Conservation (phyloP, 2,797 vertebrate genomes). For the Bradypus variegatus region DNA sequence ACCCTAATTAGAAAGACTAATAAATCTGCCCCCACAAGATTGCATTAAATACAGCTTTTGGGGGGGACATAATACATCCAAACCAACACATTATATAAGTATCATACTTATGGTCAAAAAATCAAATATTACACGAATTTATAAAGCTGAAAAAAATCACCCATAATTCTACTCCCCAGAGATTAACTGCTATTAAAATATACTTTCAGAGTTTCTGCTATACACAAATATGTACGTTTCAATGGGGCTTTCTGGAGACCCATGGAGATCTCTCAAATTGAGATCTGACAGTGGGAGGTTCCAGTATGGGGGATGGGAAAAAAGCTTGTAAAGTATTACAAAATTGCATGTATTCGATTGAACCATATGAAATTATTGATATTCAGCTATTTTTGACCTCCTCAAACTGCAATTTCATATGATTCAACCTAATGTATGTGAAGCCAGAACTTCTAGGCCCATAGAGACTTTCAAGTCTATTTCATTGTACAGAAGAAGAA, state of each 20-base stretch:
- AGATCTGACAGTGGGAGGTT: not conserved
- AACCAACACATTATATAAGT: not conserved
- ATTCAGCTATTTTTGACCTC: not conserved
- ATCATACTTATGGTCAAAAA: not conserved
- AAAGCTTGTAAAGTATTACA: not conserved
- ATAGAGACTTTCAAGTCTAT: not conserved
- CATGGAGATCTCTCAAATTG: not conserved
- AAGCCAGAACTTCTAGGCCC: not conserved
- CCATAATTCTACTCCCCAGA: slow-evolving; percentile 2
- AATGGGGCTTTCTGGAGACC: not conserved
- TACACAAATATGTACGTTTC: not conserved
- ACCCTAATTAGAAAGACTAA: too few relatives aligned
- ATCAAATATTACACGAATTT: not conserved
- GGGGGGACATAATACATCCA: too few relatives aligned
- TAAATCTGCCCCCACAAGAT: too few relatives aligned
- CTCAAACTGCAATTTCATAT: not conserved
- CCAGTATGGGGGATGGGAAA: not conserved
- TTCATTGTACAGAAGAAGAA: not conserved
- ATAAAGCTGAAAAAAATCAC: slow-evolving; percentile 11
- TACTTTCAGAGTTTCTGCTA: not conserved
- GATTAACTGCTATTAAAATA: slow-evolving; percentile 1
- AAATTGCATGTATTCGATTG: not conserved
- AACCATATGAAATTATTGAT: not conserved
- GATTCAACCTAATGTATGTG: not conserved
- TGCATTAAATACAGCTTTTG: too few relatives aligned